Evolutionary conservation across 1,140 invertebrate genomes (phyloP).

Genomic region (Gonatopus flavifemur): DNA sequence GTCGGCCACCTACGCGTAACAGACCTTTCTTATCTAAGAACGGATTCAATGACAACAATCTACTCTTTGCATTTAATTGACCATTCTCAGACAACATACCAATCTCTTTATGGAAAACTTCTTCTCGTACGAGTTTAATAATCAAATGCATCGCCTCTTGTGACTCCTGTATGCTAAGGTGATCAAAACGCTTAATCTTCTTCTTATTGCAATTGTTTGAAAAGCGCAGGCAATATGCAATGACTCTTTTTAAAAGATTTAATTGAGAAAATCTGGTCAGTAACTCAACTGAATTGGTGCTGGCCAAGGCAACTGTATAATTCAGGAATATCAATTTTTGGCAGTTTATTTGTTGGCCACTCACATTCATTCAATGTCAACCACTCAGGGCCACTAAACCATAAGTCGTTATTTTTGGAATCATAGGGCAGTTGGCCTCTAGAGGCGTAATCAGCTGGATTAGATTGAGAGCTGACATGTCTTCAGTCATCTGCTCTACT

Average conservation of each 20-base stretch:
- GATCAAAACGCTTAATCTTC: neutral
- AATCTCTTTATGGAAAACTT: neutral
- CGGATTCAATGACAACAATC: neutral
- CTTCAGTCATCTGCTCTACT: neutral
- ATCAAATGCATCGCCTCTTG: neutral
- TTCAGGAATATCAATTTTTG: neutral
- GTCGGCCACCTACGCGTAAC: slow-evolving; percentile 3
- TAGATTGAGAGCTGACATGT: neutral
- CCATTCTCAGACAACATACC: neutral
- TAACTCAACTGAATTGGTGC: neutral
- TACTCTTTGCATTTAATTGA: neutral
- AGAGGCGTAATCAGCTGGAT: neutral
- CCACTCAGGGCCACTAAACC: neutral
- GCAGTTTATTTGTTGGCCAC: neutral
- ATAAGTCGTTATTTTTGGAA: neutral
- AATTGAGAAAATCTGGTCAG: neutral
- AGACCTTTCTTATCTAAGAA: neutral
- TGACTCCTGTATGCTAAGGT: neutral
- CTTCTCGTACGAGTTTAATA: neutral
- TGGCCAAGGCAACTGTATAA: neutral
- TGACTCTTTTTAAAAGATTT: neutral
- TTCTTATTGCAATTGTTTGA: neutral
- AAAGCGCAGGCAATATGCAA: slow-evolving; percentile 8
- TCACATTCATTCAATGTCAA: neutral
- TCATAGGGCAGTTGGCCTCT: neutral